A percentile compares a stretch with the other conserved stretches of the same genome.
These are phyloP conservation scores for Syngnathoides biaculeatus DNA, from an alignment of 2,113 vertebrate species.

Conservation along the genomic window DNA sequence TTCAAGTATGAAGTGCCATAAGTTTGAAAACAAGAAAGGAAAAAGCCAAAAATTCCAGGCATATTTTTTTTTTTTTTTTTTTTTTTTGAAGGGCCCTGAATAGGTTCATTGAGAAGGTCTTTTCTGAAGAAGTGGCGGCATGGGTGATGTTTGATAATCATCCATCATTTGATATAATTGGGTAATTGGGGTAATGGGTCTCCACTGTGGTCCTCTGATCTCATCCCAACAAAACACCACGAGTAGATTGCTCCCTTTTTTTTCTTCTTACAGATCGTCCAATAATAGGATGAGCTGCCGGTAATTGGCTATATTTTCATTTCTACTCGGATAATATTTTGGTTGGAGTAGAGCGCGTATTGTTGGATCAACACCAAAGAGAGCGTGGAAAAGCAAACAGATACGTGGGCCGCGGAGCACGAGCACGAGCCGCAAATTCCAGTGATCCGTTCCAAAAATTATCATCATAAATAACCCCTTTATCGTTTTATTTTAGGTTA, in stretches of 20 bases:
- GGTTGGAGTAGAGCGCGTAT: slow-evolving; percentile 8
- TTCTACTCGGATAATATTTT: slow-evolving; percentile 16
- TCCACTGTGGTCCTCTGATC: slow-evolving; percentile 32
- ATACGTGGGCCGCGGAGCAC: too few relatives aligned
- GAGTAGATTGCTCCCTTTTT: slow-evolving; percentile 36
- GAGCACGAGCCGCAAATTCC: too few relatives aligned
- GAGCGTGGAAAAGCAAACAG: background rate
- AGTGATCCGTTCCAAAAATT: too few relatives aligned
- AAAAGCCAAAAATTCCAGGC: background rate
- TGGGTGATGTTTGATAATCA: slow-evolving; percentile 54
- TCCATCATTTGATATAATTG: slow-evolving; percentile 65
- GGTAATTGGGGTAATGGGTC: slow-evolving; percentile 62
- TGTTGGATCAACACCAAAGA: slow-evolving; percentile 2
- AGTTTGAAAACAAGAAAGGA: slow-evolving; percentile 8
- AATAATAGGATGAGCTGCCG: slow-evolving; percentile 29
- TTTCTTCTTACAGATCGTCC: slow-evolving; percentile 25
- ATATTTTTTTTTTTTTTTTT: too few relatives aligned
- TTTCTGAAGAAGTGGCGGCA: slow-evolving; percentile 20
- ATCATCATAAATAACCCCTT: background rate
- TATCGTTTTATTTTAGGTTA: background rate
- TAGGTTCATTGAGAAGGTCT: slow-evolving; percentile 37
- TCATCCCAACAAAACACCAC: slow-evolving; percentile 41
- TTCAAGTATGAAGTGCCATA: slow-evolving; percentile 33
- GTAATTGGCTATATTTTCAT: slow-evolving; percentile 48
- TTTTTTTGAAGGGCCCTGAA: slow-evolving; percentile 29